phyloP scores from a whole-genome alignment of 2,797 vertebrate species.

The Okamejei kenojei region DNA sequence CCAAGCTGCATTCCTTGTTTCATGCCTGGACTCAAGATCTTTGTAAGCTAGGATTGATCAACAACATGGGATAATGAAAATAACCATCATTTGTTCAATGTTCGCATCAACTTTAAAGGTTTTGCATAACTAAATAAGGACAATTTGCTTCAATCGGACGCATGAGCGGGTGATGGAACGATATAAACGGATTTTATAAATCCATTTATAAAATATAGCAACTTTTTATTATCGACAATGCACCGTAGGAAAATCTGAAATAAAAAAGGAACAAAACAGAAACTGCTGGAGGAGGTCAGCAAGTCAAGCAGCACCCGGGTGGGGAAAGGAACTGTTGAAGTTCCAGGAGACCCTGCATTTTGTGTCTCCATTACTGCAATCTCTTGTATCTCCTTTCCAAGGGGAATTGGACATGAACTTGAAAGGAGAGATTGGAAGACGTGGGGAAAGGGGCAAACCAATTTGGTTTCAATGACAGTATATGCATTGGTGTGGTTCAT shows the following conservation, averaged over 20 bases:
- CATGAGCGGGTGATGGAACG: too few relatives aligned
- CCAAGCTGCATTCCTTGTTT: slow-evolving; percentile 86
- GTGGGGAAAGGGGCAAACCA: neutral
- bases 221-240: neutral
- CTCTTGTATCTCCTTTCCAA: too few relatives aligned
- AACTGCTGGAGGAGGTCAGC: too few relatives aligned
- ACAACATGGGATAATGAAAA: neutral
- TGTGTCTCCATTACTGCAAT: too few relatives aligned
- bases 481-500: too few relatives aligned
- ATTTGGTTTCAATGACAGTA: neutral
- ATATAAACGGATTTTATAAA: too few relatives aligned
- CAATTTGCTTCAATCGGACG: neutral
- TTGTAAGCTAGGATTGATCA: slow-evolving; percentile 67
- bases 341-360: too few relatives aligned
- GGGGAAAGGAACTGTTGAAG: too few relatives aligned
- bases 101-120: neutral
- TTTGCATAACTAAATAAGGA: neutral
- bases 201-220: neutral
- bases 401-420: too few relatives aligned
- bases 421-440: too few relatives aligned
- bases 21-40: slow-evolving; percentile 78
- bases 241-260: neutral
- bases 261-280: neutral
- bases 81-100: neutral
- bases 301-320: too few relatives aligned